Base-by-base conservation (phyloP, 2,888 invertebrate species). In the Drosophila incognita region DNA sequence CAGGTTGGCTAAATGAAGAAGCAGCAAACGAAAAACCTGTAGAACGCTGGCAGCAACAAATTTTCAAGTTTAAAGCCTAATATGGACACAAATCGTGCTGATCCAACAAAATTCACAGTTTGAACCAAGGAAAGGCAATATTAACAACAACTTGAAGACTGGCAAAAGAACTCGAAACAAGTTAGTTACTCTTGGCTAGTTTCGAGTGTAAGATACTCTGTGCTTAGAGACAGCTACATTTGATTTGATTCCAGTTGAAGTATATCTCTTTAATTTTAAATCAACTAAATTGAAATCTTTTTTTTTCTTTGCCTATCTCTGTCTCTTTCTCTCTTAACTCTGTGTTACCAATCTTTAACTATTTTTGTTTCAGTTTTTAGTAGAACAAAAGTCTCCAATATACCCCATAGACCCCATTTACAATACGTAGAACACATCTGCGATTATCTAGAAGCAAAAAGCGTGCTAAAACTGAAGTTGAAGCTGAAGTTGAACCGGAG, bases 41-140 rank as follows among this genome's bases (percentile, higher is more conserved):
- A 89, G 81, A 87, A 84, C 85, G 63, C 68, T 78, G 66, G 49
- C 56, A 67, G 31, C 66, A 65, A 68, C 74, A 72, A 64, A 67
- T 84, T 87, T 87, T 81, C 87, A 82, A 87, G 87, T 84, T 84
- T 87, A 84, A 70, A 75, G 64, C 82, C 65, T 67, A 82, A 82
- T 79, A 80, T 71, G 79, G 71, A 71, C 27, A 60, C 57, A 76
- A 84, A 73, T 82, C 82, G 82, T 82, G 82, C 82, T 48, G 59
- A 60, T 66, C 51, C 66, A 46, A 57, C 54, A 53, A 51, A 60
- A 77, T 42, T n/a, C 36, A 66, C 33, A 42, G 48, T 53, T 10
- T 51, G 33, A 54, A 49, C 18, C 40, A 46, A 40, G 27, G 24
- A 53, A 24, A 38, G 46, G 51, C 35, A 35, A 8, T 4, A 46